These are phyloP conservation scores for Pseudococcus viburni DNA, from an alignment of 2,888 invertebrate genomes.

Conservation along the genomic window DNA sequence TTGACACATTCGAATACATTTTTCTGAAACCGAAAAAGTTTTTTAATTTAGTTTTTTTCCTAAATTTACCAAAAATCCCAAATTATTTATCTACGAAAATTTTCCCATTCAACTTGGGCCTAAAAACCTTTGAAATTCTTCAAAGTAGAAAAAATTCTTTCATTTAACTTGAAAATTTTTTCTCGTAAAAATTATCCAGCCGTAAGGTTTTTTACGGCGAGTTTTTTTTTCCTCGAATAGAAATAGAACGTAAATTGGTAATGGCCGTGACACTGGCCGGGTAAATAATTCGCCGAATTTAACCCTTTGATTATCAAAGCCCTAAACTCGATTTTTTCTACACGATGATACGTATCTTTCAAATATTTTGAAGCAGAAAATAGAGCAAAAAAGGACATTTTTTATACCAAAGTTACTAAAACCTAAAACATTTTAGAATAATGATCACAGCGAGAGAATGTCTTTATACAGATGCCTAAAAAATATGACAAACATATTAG, in stretches of 20 bases:
- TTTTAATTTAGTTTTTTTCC: constrained; percentile 1
- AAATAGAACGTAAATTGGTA: not conserved
- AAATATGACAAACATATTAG: not conserved
- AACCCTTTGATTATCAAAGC: not conserved
- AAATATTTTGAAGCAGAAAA: not conserved
- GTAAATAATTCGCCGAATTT: not conserved
- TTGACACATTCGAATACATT: not conserved
- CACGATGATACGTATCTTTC: too few species aligned
- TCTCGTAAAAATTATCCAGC: not conserved
- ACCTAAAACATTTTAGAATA: not conserved
- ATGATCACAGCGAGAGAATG: not conserved
- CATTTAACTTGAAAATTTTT: not conserved
- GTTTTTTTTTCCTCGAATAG: not conserved
- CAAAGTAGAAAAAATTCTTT: not conserved
- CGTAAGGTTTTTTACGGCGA: not conserved
- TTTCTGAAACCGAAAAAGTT: not conserved
- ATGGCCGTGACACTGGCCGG: not conserved
- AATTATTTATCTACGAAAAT: not conserved
- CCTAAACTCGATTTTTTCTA: not conserved
- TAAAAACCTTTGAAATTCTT: not conserved
- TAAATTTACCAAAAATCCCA: not conserved
- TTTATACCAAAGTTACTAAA: not conserved
- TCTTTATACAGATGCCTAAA: not conserved
- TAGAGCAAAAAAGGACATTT: not conserved
- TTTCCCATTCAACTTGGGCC: not conserved